Evolutionary conservation across 2,797 vertebrate species (phyloP), one percentile per base, ranked within the genome.

Genomic region (Rhadinocentrus ornatus): DNA sequence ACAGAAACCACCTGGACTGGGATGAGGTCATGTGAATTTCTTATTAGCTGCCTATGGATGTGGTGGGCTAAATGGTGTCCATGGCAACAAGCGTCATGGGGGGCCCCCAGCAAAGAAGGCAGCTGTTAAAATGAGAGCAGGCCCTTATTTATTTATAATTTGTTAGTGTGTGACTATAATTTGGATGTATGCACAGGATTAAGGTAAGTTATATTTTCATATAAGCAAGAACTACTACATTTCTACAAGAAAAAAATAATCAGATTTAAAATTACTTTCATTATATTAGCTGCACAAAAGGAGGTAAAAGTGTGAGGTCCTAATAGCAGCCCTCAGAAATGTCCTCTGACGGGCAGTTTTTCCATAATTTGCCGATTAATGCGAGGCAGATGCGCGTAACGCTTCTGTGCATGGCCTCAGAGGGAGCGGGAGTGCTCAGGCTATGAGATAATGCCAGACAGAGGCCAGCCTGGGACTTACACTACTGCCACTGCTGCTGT

Each of bases 301-400:
- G 2, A 55, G 54, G 24, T 39, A 57, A 18, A 16, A 44, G 50
- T 32, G 35, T 46, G 37, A 46, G n/a, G 20, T 11, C 31, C 35
- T 16, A 9, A 16, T 55, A 52, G 50, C 26, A 11, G 1, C 55
- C 61, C 55, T 59, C 68, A 32, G 76, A 89, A 88, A 92, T 85
- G 85, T 84, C 85, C 88, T 89, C 89, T 88, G 89, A 90, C 77
- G 77, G 53, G 70, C 87, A 86, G 80, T 86, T 90, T 89, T 90
- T 82, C 81, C 56, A 86, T 91, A 90, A 92, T 92, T 91, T 89
- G 88, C 62, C 90, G 87, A 90, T 89, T 93, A 94, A 95, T 93
- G 88, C 41, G 86, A 90, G 91, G 90, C 93, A 94, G 93, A 94
- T 94, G 94, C 85, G 75, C 82, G 76, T 84, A 90, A 92, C 75